A percentile compares a stretch with the other conserved stretches of the same genome.
Conservation (phyloP, 2,797 vertebrate genomes). For the Columba guinea region DNA sequence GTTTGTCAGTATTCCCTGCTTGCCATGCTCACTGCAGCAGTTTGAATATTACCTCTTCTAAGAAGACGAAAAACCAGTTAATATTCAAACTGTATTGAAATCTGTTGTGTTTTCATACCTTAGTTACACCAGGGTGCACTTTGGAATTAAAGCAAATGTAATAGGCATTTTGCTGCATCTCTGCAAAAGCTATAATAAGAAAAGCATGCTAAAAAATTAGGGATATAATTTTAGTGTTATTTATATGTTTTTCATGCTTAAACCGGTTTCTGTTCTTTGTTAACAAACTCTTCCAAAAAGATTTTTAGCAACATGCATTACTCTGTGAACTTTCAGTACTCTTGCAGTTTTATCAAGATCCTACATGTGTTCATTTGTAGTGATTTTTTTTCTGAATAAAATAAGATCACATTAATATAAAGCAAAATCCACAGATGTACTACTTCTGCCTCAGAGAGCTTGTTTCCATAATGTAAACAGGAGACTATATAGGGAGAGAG, state of each 20-base stretch:
- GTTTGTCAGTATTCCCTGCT: background rate
- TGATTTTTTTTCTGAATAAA: background rate
- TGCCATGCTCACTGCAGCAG: background rate
- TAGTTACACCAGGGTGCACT: background rate
- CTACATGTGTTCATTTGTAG: background rate
- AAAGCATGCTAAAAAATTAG: background rate
- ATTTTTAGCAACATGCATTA: background rate
- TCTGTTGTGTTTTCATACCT: background rate
- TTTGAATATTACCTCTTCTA: background rate
- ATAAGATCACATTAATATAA: background rate
- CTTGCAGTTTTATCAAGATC: background rate
- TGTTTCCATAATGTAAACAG: background rate
- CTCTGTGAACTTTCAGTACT: background rate
- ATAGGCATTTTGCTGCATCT: background rate
- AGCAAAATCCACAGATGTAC: background rate
- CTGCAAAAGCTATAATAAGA: background rate
- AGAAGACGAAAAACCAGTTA: background rate
- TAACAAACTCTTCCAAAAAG: background rate
- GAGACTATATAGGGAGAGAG: background rate
- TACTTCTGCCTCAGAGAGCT: background rate
- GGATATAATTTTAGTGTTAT: background rate
- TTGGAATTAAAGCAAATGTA: background rate
- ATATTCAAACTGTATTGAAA: background rate
- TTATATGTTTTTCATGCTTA: background rate
- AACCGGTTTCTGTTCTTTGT: background rate